Conservation (phyloP, 2,797 vertebrate species). For the Ficedula albicollis region DNA sequence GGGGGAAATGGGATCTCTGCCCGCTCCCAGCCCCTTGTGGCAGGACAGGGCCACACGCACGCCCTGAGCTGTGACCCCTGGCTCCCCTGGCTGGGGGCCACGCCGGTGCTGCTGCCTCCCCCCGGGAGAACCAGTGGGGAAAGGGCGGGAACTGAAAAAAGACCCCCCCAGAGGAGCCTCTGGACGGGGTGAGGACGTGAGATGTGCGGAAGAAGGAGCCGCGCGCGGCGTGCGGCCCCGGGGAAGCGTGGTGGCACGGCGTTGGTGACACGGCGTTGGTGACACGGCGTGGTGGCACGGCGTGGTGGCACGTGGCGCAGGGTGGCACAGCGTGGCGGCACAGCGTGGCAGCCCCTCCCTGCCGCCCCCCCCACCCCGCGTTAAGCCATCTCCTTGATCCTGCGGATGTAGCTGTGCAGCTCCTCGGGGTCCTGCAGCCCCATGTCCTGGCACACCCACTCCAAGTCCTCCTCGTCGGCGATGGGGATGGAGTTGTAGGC, state of each 20-base stretch:
- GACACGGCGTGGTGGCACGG: background rate
- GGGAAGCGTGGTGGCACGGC: background rate
- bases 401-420: constrained; percentile 93
- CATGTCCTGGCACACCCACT: constrained; percentile 98
- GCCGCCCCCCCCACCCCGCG: background rate
- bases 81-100: background rate
- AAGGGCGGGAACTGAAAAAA: background rate
- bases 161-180: background rate
- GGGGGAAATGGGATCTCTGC: fast-evolving
- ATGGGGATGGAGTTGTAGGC: constrained; percentile 96
- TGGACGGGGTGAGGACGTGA: background rate
- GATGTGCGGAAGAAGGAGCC: background rate
- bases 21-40: background rate
- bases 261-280: background rate
- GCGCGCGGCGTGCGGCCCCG: background rate
- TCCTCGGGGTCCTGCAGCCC: constrained; percentile 90
- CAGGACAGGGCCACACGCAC: fast-evolving
- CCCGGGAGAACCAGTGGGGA: background rate
- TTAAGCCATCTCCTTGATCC: constrained; percentile 71
- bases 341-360: background rate
- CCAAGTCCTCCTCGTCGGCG: constrained; percentile 94
- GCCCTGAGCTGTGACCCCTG: background rate
- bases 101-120: background rate
- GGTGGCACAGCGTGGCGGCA: too few relatives aligned
- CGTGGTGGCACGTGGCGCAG: background rate